Evolutionary conservation across 1,140 invertebrate species (phyloP), one percentile per base, ranked within the genome.

Genomic region (Lepidurus arcticus): DNA sequence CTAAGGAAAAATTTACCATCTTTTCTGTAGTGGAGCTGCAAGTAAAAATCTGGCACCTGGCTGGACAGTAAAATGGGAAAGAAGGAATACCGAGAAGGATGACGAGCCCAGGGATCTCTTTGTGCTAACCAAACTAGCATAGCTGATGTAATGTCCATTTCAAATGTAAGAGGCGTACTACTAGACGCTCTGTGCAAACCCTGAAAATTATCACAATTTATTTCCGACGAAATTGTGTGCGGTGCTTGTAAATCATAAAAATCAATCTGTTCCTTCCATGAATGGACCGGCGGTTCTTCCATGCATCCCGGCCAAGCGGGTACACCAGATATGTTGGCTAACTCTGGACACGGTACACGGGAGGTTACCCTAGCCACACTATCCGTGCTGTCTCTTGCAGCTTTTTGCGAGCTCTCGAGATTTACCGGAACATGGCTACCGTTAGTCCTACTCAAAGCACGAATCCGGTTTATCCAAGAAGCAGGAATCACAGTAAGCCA

Each of bases 401-500:
- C 16, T 21, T 65, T 16, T 16, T 13, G 13, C 1, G 53, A n/a
- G 53, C 53, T 65, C 13, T 7, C 53, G 7, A 65, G 13, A n/a
- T 21, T 7, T 65, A 7, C 9, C 8, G 53, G 53, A 65, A 4
- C 21, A 65, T 65, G 16, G 13, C 8, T 13, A 8, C n/a, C n/a
- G 21, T 65, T 65, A 65, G 53, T 65, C 13, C 53, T 21, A 7
- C 21, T 13, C 21, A 65, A 65, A 65, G 53, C n/a, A 0, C 53
- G 53, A 65, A 65, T 65, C 53, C 53, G 53, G 53, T 65, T 65
- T 13, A 65, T 13, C 53, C 53, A 65, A 13, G 53, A 65, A 65
- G 53, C 53, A 16, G 53, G 53, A 21, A 65, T 65, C 53, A 65
- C 53, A 65, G 53, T 65, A 65, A 65, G n/a, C 53, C 53, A 21